phyloP scores from a whole-genome alignment of 2,888 invertebrate species.

The Leucophenga maculata region DNA sequence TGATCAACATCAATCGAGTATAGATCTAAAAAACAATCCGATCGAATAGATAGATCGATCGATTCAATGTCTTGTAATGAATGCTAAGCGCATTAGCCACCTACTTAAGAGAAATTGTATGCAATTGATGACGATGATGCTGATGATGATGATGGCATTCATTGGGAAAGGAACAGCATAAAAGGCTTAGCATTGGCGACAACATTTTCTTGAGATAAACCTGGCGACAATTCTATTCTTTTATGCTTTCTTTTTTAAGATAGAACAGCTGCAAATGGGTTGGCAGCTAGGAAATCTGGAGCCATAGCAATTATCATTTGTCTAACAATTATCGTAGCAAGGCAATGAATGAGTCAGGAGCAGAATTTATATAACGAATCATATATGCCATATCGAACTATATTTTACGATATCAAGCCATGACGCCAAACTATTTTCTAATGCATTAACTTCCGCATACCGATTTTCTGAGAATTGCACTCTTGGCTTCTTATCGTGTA shows the following conservation, averaged over 20 bases:
- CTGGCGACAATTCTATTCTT: conserved; percentile 43
- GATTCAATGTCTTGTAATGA: conserved; percentile 31
- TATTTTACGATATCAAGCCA: too few species aligned
- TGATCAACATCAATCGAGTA: not conserved
- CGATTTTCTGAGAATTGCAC: conserved; percentile 37
- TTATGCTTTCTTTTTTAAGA: conserved; percentile 9
- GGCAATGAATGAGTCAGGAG: not conserved
- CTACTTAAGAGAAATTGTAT: conserved; percentile 31
- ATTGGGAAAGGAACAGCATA: not conserved
- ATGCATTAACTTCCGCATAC: conserved; percentile 3
- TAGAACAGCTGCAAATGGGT: conserved; percentile 41
- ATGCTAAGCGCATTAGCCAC: conserved; percentile 37
- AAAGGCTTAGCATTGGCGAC: conserved; percentile 9
- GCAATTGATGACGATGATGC: conserved; percentile 19
- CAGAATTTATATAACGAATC: not conserved
- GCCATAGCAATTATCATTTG: conserved; percentile 69
- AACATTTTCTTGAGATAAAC: conserved; percentile 4
- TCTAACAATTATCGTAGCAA: conserved; percentile 54
- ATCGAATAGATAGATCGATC: conserved; percentile 21
- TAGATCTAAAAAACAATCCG: not conserved
- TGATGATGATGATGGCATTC: not conserved
- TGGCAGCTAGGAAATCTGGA: conserved; percentile 54
- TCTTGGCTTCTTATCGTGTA: not conserved
- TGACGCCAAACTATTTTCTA: not conserved
- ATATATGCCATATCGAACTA: too few species aligned